phyloP scores from a whole-genome alignment of 1,140 invertebrate genomes.

The Calycopis cecrops region DNA sequence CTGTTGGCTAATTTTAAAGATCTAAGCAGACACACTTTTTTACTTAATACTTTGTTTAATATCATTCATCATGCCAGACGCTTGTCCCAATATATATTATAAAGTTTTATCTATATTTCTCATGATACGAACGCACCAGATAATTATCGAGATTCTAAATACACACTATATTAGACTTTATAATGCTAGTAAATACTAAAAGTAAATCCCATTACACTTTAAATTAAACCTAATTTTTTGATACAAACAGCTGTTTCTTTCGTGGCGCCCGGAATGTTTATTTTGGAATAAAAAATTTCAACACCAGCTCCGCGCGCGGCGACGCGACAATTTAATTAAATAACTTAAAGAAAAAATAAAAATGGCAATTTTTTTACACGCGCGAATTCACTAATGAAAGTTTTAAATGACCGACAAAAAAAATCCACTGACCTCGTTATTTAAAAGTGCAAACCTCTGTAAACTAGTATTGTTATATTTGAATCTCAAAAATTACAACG shows the following conservation, averaged over 20 bases:
- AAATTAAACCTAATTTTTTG: constrained; percentile 3
- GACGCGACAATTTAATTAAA: constrained; percentile 16
- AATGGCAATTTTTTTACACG: constrained; percentile 29
- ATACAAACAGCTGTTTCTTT: neutral
- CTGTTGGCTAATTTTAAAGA: no score
- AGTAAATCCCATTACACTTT: no score
- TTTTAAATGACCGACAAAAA: constrained; percentile 65
- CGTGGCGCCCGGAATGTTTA: neutral
- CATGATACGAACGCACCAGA: no score
- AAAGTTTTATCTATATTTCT: no score
- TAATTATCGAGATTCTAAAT: no score
- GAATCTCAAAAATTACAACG: neutral
- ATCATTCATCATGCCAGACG: no score
- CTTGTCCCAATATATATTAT: no score
- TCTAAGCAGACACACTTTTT: no score
- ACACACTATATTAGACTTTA: no score
- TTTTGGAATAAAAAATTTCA: constrained; percentile 2
- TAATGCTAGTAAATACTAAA: no score
- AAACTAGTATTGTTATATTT: constrained; percentile 20
- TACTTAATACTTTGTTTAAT: no score
- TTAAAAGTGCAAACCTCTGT: constrained; percentile 38
- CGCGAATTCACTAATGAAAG: constrained; percentile 68
- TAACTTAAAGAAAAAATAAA: constrained; percentile 13
- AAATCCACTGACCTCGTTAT: constrained; percentile 59
- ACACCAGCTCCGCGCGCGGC: constrained; percentile 29